phyloP scores from a whole-genome alignment of 2,888 invertebrate species.

The Ptychoptera albimana region DNA sequence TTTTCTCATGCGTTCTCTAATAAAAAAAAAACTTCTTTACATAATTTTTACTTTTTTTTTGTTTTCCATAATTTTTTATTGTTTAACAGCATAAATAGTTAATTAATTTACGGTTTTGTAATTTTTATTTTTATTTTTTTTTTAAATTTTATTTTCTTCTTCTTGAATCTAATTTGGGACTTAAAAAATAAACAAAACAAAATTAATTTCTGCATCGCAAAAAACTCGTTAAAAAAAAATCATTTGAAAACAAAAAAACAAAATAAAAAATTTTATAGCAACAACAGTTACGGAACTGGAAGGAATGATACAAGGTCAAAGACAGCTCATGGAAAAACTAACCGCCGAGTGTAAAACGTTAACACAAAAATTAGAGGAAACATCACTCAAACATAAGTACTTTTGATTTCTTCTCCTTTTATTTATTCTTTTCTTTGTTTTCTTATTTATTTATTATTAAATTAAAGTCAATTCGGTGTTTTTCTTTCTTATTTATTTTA shows the following conservation, averaged over 20 bases:
- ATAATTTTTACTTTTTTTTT: constrained; percentile 4
- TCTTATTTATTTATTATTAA: not conserved
- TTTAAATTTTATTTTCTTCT: not conserved
- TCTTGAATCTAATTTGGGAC: not conserved
- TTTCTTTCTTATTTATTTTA: not conserved
- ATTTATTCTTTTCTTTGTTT: too few species aligned
- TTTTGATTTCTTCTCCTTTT: constrained; percentile 17
- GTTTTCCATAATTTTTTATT: not conserved
- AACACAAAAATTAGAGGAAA: constrained; percentile 79
- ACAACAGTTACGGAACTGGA: constrained; percentile 80
- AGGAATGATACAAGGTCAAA: constrained; percentile 79
- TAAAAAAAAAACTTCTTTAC: constrained; percentile 6
- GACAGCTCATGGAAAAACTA: constrained; percentile 84
- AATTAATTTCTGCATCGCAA: too few species aligned
- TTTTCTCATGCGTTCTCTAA: constrained; percentile 1
- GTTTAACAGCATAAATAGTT: constrained; percentile 12
- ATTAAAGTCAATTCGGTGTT: too few species aligned
- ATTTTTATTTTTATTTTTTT: not conserved
- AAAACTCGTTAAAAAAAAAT: too few species aligned
- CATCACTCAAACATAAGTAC: constrained; percentile 77
- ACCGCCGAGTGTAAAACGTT: constrained; percentile 77
- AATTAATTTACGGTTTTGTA: not conserved
- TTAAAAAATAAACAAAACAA: too few species aligned
- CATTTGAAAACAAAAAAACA: not conserved
- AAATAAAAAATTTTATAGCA: constrained; percentile 42